These are phyloP conservation scores for Drosophila ananassae DNA, from an alignment of 1,140 invertebrate genomes.

Conservation along the genomic window DNA sequence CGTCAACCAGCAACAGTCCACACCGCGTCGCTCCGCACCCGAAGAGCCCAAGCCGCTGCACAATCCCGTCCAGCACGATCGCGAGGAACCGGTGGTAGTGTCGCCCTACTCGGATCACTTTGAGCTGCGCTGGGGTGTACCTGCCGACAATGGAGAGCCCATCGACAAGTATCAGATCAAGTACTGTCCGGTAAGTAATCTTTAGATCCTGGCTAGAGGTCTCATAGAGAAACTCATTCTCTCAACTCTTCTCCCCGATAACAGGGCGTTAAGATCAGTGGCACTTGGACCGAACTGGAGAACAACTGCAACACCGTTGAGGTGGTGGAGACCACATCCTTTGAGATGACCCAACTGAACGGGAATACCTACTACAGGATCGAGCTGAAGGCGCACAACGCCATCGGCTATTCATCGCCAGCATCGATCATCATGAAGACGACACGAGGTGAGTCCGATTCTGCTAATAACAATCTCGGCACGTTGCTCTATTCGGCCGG, in stretches of 20 bases:
- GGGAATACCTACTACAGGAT: conserved; percentile 92
- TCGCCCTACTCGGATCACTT: conserved; percentile 89
- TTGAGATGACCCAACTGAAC: conserved; percentile 88
- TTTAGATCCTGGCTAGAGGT: no score
- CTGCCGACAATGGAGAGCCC: conserved; percentile 93
- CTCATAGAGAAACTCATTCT: background rate
- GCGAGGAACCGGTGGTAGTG: conserved; percentile 78
- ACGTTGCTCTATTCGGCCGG: conserved; percentile 84
- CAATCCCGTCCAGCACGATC: conserved; percentile 72
- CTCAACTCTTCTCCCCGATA: background rate
- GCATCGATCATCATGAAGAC: conserved; percentile 91
- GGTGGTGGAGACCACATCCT: conserved; percentile 86
- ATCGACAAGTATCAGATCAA: conserved; percentile 93
- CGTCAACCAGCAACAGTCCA: conserved; percentile 85
- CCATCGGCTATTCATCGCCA: conserved; percentile 91
- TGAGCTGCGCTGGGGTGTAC: conserved; percentile 92
- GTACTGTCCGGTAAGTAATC: conserved; percentile 89
- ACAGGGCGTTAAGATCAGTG: conserved; percentile 86
- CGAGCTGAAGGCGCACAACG: conserved; percentile 93
- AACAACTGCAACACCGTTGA: conserved; percentile 86
- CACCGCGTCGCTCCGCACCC: conserved; percentile 85
- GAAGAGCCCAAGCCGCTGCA: conserved; percentile 83
- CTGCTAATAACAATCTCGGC: conserved; percentile 84
- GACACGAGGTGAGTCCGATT: conserved; percentile 90
- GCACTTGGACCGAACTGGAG: conserved; percentile 87